Evolutionary conservation across 2,888 invertebrate genomes (phyloP), one percentile per base, ranked within the genome.

Genomic region (Coenonympha arcania): DNA sequence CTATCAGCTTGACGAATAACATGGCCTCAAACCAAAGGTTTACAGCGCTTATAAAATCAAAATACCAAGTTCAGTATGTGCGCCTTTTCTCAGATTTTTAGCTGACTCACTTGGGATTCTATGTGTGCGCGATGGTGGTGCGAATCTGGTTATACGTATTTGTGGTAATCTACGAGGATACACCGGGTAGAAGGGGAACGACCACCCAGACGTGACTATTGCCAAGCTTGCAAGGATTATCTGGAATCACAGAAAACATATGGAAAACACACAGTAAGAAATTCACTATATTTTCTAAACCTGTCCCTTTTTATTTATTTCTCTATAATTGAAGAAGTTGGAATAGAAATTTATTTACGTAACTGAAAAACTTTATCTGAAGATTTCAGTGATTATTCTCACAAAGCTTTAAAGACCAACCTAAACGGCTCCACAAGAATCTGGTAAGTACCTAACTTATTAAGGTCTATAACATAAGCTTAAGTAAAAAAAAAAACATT

Each of bases 151-250:
- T 41, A 76, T 71, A 15, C 82, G 69, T 30, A 72, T 47, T 0
- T 74, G 77, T 4, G 55, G 58, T 2, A 62, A 63, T 45, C 76
- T 63, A 1, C 65, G 69, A n/a, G n/a, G n/a, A n/a, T n/a, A n/a
- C 0, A 66, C 69, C 0, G 78, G 75, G 50, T 79, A 74, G 62
- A 70, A 79, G 0, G 84, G 83, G n/a, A 66, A 44, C 0, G 82
- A 79, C 84, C 84, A 83, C 2, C 77, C 76, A 42, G 75, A 64
- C 2, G 64, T 56, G 1, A 64, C 55, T 2, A 71, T 26, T 9
- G 71, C 46, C 4, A 63, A 31, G 49, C 73, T 71, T 1, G 69
- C 62, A 13, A 84, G 39, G 2, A 76, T 22, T 18, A 79, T 52
- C 84, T 84, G 65, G 6, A 71, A 70, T 31, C n/a, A n/a, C n/a